phyloP scores from a whole-genome alignment of 1,140 invertebrate species.

The Drosophila insularis region DNA sequence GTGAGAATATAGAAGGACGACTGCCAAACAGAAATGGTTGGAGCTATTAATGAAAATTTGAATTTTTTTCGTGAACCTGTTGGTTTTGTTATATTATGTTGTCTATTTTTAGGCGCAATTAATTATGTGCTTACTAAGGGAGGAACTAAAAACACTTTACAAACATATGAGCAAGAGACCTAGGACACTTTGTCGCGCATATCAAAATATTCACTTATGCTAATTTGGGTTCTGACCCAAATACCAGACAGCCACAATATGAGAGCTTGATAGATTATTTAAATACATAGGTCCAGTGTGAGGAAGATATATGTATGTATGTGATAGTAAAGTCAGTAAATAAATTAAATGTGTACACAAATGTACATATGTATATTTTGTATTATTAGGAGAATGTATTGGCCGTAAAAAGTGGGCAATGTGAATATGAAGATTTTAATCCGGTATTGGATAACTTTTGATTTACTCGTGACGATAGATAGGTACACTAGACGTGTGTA shows the following conservation, averaged over 20 bases:
- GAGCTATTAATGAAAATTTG: constrained; percentile 62
- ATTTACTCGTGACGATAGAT: no score
- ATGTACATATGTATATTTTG: no score
- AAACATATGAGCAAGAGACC: background rate
- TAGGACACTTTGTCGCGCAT: no score
- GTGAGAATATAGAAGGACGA: background rate
- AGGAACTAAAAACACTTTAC: constrained; percentile 37
- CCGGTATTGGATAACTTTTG: no score
- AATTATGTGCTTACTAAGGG: constrained; percentile 55
- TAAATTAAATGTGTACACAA: no score
- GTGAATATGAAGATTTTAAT: no score
- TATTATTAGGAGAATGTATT: background rate
- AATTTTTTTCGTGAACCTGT: background rate
- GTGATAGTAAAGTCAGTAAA: no score
- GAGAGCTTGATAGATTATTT: constrained; percentile 52
- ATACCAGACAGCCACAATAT: constrained; percentile 41
- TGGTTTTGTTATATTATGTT: background rate
- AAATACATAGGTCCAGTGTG: background rate
- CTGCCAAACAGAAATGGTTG: background rate
- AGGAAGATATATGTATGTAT: background rate
- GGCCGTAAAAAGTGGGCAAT: constrained; percentile 36
- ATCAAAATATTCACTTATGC: constrained; percentile 45
- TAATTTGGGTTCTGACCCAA: constrained; percentile 72
- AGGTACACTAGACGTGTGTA: no score
- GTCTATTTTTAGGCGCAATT: constrained; percentile 61